A percentile compares a stretch with the other conserved stretches of the same genome.
Evolutionary conservation across 2,113 vertebrate genomes (phyloP).

Genomic region (Edolisoma coerulescens): DNA sequence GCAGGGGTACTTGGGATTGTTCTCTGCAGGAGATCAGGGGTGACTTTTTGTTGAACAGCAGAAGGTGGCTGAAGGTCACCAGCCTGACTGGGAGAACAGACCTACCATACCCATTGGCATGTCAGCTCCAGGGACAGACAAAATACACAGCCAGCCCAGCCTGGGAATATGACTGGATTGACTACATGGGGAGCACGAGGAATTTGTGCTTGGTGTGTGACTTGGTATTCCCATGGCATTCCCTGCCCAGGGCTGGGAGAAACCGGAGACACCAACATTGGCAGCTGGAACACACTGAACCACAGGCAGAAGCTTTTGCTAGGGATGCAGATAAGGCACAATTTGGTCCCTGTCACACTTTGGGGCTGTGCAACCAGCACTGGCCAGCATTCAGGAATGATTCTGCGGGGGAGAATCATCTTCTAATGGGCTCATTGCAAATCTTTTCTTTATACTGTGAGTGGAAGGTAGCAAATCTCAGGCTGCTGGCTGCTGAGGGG

Average conservation of each 20-base stretch:
- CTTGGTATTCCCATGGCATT: not conserved
- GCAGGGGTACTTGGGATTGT: not conserved
- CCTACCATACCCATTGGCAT: rapidly evolving
- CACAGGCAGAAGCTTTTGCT: not conserved
- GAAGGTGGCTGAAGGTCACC: not conserved
- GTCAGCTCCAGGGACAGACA: not conserved
- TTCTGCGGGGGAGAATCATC: not conserved
- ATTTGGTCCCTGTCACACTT: not conserved
- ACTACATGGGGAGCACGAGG: rapidly evolving
- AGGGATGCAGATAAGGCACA: not conserved
- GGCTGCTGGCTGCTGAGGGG: not conserved
- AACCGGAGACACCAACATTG: rapidly evolving
- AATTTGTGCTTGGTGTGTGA: not conserved
- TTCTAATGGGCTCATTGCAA: not conserved
- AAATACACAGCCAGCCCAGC: not conserved
- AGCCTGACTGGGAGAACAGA: not conserved
- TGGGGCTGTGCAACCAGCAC: not conserved
- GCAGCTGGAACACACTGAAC: not conserved
- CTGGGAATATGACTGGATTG: not conserved
- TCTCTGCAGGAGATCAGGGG: not conserved
- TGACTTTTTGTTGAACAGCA: not conserved
- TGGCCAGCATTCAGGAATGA: not conserved
- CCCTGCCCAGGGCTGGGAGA: not conserved
- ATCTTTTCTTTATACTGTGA: not conserved
- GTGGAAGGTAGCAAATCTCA: not conserved